These are phyloP conservation scores for Aphidius ervi DNA, from an alignment of 1,140 invertebrate genomes.

Conservation along the genomic window DNA sequence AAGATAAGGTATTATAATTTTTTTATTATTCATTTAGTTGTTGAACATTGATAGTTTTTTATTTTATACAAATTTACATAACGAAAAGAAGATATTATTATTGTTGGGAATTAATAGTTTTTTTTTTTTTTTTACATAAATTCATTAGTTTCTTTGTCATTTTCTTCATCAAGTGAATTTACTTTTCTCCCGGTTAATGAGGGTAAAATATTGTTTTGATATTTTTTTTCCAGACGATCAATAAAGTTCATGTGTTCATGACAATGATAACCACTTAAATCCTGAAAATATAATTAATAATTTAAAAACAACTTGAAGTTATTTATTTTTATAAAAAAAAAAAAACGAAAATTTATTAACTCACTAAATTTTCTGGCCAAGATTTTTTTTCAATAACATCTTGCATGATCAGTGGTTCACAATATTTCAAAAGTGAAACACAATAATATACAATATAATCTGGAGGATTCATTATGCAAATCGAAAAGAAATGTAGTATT, in stretches of 20 bases:
- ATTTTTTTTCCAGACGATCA: constrained; percentile 45
- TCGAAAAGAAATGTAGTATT: constrained; percentile 44
- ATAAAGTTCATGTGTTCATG: constrained; percentile 45
- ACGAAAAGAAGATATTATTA: too few relatives aligned
- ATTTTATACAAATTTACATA: too few relatives aligned
- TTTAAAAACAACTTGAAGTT: constrained; percentile 7
- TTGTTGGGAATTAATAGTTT: too few relatives aligned
- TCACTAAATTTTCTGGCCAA: constrained; percentile 48
- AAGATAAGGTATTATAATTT: too few relatives aligned
- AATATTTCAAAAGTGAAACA: constrained; percentile 43
- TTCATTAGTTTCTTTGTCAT: too few relatives aligned
- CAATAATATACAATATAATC: constrained; percentile 50
- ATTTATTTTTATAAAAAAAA: neutral
- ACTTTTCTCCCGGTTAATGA: constrained; percentile 36
- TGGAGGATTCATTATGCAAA: constrained; percentile 46
- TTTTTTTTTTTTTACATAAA: too few relatives aligned
- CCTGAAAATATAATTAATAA: constrained; percentile 31
- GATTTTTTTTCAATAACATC: constrained; percentile 39
- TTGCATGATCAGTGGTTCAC: constrained; percentile 35
- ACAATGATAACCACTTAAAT: constrained; percentile 40
- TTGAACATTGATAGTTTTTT: too few relatives aligned
- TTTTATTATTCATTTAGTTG: too few relatives aligned
- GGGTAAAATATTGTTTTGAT: constrained; percentile 46
- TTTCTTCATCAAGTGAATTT: constrained; percentile 22
- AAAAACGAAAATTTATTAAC: constrained; percentile 7